Evolutionary conservation across 2,113 vertebrate genomes (phyloP), one percentile per base, ranked within the genome.

Genomic region (Calyptommatus sinebrachiatus): DNA sequence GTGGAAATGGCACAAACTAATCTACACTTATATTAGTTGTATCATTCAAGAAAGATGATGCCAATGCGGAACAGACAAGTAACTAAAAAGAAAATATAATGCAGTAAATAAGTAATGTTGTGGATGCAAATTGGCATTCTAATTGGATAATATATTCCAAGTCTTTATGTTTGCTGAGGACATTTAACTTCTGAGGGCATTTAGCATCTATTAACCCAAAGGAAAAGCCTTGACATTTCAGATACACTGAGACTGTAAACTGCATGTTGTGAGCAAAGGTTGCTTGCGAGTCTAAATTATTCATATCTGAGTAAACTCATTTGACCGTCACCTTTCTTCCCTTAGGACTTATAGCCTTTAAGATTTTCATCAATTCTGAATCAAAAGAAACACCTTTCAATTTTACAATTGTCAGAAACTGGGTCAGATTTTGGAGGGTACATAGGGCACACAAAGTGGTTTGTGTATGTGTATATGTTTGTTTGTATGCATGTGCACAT

Each of bases 181-280:
- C 66, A 57, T 50, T 57, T 41, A 69, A 14, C 76, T 69, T 48
- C 48, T 60, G 48, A 35, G 24, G 29, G 18, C 66, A 57, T 31
- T 57, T 41, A 69, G 22, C 76, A 78, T 48, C 29, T n/a, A 9
- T 78, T 41, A 69, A 28, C 48, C 11, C 22, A 31, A 35, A 60
- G 29, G n/a, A 69, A 69, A 22, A 60, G 29, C 76, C 46, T 78
- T 78, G 76, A 41, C 66, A 69, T 78, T 69, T 60, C 65, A 74
- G 72, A 74, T 35, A 57, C 28, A 61, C 9, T 74, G 72, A 26
- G 29, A 31, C 53, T 74, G 16, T 57, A n/a, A 57, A 48, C 26
- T 57, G 29, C 24, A 41, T 69, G 66, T 69, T 69, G 14, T n/a
- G 48, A 57, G 57, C 66, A 78, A 78, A 78, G 76, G 66, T 78